phyloP scores from a whole-genome alignment of 2,113 vertebrate species.

The Chaetodon trifascialis region DNA sequence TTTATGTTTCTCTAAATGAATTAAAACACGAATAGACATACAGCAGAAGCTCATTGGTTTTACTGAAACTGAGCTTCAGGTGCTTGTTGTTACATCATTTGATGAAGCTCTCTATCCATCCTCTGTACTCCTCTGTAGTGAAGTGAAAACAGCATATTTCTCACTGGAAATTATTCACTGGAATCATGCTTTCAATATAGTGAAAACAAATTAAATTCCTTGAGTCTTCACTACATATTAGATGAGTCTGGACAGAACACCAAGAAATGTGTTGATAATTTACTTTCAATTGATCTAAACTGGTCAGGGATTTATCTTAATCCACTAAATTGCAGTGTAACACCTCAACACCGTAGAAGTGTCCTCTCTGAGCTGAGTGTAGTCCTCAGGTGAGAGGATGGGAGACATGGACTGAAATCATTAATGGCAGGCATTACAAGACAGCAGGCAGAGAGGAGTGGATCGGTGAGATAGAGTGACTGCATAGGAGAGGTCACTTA shows the following conservation, averaged over 20 bases:
- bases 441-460: slow-evolving; percentile 7
- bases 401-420: slow-evolving; percentile 17
- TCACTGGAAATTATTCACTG: too few species aligned
- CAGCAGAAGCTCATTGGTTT: too few species aligned
- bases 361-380: not conserved
- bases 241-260: not conserved
- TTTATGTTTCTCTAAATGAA: too few species aligned
- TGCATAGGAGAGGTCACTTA: slow-evolving; percentile 47
- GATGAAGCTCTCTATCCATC: too few species aligned
- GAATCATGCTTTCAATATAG: too few species aligned
- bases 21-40: too few species aligned
- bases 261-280: not conserved
- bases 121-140: too few species aligned
- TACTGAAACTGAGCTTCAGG: too few species aligned
- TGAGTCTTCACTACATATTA: too few species aligned
- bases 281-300: not conserved
- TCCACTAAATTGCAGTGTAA: not conserved
- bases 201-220: too few species aligned
- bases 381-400: not conserved
- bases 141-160: too few species aligned
- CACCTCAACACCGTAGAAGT: not conserved
- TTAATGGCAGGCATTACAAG: slow-evolving; percentile 8
- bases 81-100: too few species aligned
- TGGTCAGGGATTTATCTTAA: not conserved
- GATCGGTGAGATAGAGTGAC: slow-evolving; percentile 26